phyloP scores from a whole-genome alignment of 2,113 vertebrate species.

The Mus pahari region DNA sequence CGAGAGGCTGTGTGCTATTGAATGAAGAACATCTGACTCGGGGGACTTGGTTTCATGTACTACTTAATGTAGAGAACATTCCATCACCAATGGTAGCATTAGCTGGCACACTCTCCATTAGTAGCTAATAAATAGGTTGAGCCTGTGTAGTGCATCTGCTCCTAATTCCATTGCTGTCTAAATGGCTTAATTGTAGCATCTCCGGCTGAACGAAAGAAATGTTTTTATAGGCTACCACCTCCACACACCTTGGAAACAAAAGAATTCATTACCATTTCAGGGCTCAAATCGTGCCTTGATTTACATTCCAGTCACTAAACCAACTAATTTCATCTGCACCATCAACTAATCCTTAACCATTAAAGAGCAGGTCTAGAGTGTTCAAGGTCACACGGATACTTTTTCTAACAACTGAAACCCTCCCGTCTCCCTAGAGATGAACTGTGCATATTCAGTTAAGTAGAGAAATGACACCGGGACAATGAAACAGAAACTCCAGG shows the following conservation, averaged over 20 bases:
- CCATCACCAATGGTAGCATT: not conserved
- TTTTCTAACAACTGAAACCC: slow-evolving; percentile 48
- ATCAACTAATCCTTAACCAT: slow-evolving; percentile 43
- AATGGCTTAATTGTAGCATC: slow-evolving; percentile 56
- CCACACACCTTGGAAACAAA: slow-evolving; percentile 49
- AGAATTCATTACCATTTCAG: slow-evolving; percentile 21
- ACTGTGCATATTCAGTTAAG: not conserved
- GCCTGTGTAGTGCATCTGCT: not conserved
- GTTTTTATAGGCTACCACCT: slow-evolving; percentile 46
- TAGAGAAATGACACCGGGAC: not conserved
- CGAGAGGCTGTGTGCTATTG: not conserved
- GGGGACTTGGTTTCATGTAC: not conserved
- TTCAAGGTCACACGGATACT: not conserved
- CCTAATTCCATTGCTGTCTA: slow-evolving; percentile 62
- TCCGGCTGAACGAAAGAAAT: slow-evolving; percentile 8
- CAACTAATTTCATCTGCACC: not conserved
- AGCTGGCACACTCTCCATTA: not conserved
- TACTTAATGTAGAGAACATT: not conserved
- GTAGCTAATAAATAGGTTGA: slow-evolving; percentile 51
- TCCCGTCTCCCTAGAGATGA: slow-evolving; percentile 21
- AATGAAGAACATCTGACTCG: not conserved
- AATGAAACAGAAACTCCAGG: slow-evolving; percentile 25
- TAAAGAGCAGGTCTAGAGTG: not conserved
- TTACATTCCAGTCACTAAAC: slow-evolving; percentile 6
- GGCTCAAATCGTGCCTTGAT: slow-evolving; percentile 3